Base-by-base conservation (phyloP, 2,113 vertebrate genomes). In the Leptocoma aspasia region DNA sequence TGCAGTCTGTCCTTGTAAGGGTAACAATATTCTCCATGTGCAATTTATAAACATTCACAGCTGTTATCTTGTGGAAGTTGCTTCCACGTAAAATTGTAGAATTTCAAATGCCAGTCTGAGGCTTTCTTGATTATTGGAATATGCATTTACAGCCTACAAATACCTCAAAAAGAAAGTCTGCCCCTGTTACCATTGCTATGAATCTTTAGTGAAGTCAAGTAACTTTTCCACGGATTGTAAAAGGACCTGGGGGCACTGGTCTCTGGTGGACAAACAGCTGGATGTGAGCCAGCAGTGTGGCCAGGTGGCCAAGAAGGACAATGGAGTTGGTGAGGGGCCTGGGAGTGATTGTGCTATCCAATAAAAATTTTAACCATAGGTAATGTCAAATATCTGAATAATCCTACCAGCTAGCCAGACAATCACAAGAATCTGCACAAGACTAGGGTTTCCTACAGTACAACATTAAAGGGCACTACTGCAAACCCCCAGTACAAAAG, bases 291-390 rank as follows among this genome's bases (percentile, higher is more conserved):
- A 56, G 27, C 6, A 63, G 26, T 23, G 15, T 56, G 8, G 10
- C 23, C 16, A 68, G 20, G 24, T 68, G 28, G 24, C 24, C 54
- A 82, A 61, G n/a, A 41, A 27, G 41, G 35, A 22, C 31, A 49
- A 5, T 0, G 0, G 10, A 23, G 15, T 2, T 37, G 22, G 15
- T 42, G 31, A 70, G 42, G 27, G 17, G 15, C 23, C 71, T 54
- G 18, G 22, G 22, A 77, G 23, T 28, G 19, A 70, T 23, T 54
- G 18, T 18, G 30, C 4, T 50, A n/a, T 7, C 24, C 60, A 70
- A 22, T 14, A 78, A 75, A 75, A 41, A 9, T 52, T 92, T 31
- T 24, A 86, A 26, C 7, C 14, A 31, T 18, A 22, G 22, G 2
- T 37, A 66, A 45, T 19, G 1, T 54, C 31, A 86, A 83, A 10